Base-by-base conservation (phyloP, 2,113 vertebrate genomes). In the Ictalurus punctatus region DNA sequence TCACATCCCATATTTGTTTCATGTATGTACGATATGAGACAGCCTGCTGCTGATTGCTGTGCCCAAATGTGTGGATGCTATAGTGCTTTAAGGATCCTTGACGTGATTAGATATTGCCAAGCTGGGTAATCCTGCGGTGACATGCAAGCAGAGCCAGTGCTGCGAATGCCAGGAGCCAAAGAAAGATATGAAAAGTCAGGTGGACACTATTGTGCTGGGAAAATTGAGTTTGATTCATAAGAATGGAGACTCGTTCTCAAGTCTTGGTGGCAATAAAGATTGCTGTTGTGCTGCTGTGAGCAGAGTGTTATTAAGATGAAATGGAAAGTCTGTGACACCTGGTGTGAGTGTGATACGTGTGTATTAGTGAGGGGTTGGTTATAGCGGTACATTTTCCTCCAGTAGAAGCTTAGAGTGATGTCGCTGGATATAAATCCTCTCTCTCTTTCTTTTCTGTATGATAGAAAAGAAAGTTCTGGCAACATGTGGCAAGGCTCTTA, bases 221-320 rank as follows among this genome's bases (percentile, higher is more conserved):
- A 95, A 95, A 95, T 95, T 95, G 95, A 94, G 95, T 95, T 94
- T 93, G 88, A 93, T 91, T 91, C 87, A 87, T 91, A 84, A 93
- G 92, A 91, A 92, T 54, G 86, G 86, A 74, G 87, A 69, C 90
- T 91, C 84, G 87, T 92, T 91, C 91, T 86, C 44, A 21, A 65
- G 90, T 81, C 88, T 65, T 80, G 81, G 83, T 89, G 79, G 19
- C 59, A 56, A 80, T 79, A 86, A 91, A 93, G 92, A 94, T 92
- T 90, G 87, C 90, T 54, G 37, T 61, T 87, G 85, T 84, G 91
- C 85, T 88, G 80, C 86, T 93, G 90, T 92, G 93, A 93, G 93
- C 89, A 89, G 90, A 83, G 52, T 52, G 86, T 93, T 92, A 95
- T 95, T 95, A 94, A 93, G 89, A 91, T 92, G 94, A 92, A 94